Base-by-base conservation (phyloP, 2,113 vertebrate genomes). In the Notothenia coriiceps region DNA sequence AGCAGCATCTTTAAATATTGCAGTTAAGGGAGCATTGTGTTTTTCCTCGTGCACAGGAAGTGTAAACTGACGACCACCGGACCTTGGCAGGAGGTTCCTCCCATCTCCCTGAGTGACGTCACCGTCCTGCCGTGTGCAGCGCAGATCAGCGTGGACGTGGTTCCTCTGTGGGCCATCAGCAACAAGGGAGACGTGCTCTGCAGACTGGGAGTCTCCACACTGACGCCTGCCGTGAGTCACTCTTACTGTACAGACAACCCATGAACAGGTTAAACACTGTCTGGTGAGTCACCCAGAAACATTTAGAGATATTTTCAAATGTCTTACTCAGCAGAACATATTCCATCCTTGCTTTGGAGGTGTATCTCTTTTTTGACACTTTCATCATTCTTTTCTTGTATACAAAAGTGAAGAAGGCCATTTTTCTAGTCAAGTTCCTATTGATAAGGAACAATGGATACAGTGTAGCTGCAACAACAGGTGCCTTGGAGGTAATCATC, bases 181-280 rank as follows among this genome's bases (percentile, higher is more conserved):
- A 97, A 96, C 95, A 99, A 98, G 85, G 98, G 98, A n/a, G 98
- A 99, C 0, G 97, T 99, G 67, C 95, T 99, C 59, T 99, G 98
- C 84, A 93, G 98, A 46, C 95, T 98, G 63, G 97, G 96, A 40
- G 96, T 98, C 79, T 96, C 97, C 0, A 77, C 94, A 20, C 93
- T 96, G 74, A 97, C 94, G 1, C 97, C 98, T 1, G 95, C 96
- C 59, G 98, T 99, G 94, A 96, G 96, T 89, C 74, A 52, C 29
- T 2, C 63, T 11, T 4, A 50, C 44, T 59, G 52, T 57, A 18
- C 5, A 15, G 12, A 67, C 40, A 2, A 44, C 22, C 9, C 15
- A 40, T 13, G 18, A 63, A 61, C 54, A 17, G 29, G 49, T 62
- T 62, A 60, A 5, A 50, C 74, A 20, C 44, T 52, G 52, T 51